Base-by-base conservation (phyloP, 2,797 vertebrate species). In the Avahi laniger region DNA sequence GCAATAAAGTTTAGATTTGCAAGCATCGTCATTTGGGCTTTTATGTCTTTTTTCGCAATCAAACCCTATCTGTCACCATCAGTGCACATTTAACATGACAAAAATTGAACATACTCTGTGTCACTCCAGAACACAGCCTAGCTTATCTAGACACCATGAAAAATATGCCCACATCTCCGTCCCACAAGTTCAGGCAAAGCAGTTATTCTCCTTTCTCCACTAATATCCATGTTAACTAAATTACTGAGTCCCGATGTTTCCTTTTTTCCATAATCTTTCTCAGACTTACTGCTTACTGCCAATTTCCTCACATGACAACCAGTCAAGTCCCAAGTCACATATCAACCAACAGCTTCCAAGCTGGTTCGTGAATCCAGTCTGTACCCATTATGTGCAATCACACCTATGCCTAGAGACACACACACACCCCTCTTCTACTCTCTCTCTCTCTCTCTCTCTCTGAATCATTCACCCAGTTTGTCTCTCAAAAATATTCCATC, bases 321-420 rank as follows among this genome's bases (percentile, higher is more conserved):
- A 10, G 17, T 86, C 57, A 1, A 24, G 54, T 38, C 13, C n/a
- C 73, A 78, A 35, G 7, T 15, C 5, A 26, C 41, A 0, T 4
- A 7, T 2, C 17, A 48, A 18, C 50, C 9, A 41, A 50, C 2
- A 12, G 7, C 1, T 24, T 75, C 33, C n/a, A 63, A 35, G 48
- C 13, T 81, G 65, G 20, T 41, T 24, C 4, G 72, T 38, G 54
- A 67, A 54, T 22, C 3, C 22, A 15, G 24, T 2, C 33, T 10
- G 33, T 46, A 14, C 48, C 30, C 28, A 33, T 9, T 33, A 75
- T 1, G 2, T 28, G 33, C 3, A 24, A 43, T 15, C 70, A 26
- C 0, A 26, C 1, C 38, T 1, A 7, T 5, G 30, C 26, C 6
- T 6, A 17, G 9, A 28, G 1, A 1, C 26, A 14, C 28, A 1